Conservation (phyloP, 2,113 vertebrate species). For the Gorsachius goisagi region DNA sequence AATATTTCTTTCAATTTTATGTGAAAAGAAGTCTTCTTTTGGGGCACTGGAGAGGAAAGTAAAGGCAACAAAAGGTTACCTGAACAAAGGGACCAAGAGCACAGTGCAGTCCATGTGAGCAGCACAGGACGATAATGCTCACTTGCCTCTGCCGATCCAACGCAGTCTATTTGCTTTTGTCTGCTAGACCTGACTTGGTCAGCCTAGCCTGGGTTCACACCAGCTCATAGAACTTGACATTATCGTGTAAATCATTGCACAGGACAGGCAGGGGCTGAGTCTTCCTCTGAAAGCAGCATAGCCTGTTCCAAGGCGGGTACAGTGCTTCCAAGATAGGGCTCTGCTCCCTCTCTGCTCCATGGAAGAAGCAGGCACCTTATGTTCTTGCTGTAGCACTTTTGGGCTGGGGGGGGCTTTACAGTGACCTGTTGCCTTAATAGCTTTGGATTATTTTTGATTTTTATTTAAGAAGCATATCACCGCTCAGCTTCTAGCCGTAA, state of each 20-base stretch:
- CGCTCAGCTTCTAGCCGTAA: background rate
- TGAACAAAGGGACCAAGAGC: background rate
- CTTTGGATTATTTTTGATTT: background rate
- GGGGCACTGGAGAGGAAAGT: background rate
- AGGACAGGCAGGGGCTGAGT: background rate
- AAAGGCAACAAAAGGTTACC: background rate
- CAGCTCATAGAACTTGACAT: background rate
- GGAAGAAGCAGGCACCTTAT: background rate
- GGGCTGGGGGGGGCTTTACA: background rate
- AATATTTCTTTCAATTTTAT: background rate
- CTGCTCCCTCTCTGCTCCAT: background rate
- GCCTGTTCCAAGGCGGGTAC: rapidly evolving
- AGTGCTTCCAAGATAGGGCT: background rate
- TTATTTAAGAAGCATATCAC: background rate
- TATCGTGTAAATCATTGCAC: background rate
- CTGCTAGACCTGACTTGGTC: background rate
- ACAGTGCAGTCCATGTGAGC: background rate
- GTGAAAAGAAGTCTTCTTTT: background rate
- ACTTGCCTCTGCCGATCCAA: background rate
- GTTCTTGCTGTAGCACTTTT: background rate
- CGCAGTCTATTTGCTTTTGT: background rate
- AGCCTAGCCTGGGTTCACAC: background rate
- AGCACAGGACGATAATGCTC: background rate
- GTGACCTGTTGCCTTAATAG: background rate
- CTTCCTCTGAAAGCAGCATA: background rate